Evolutionary conservation across 2,888 invertebrate species (phyloP).

Genomic region (Acanthosoma haemorrhoidale): DNA sequence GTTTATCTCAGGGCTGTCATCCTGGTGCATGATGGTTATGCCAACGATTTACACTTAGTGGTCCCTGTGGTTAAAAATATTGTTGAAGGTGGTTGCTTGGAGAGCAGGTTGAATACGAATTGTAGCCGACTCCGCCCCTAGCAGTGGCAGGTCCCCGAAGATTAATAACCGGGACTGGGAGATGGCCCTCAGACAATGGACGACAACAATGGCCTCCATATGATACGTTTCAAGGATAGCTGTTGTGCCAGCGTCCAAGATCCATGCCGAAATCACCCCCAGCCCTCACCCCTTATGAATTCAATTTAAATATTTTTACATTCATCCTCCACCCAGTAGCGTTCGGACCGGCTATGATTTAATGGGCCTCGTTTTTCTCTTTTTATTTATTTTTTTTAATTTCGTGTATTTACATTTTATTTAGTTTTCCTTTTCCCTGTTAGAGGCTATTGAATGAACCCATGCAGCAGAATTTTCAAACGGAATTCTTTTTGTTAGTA

Average conservation of each 20-base stretch:
- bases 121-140: background rate
- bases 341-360: background rate
- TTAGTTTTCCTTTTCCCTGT: background rate
- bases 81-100: no score
- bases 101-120: no score
- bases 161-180: background rate
- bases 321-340: background rate
- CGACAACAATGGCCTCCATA: background rate
- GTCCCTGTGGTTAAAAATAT: no score
- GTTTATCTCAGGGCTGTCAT: no score
- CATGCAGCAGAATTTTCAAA: no score
- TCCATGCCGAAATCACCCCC: background rate
- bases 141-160: background rate
- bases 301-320: constrained; percentile 22
- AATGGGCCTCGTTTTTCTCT: background rate
- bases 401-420: background rate
- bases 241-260: background rate
- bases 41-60: no score
- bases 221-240: background rate
- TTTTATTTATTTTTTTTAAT: background rate
- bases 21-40: no score
- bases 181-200: background rate
- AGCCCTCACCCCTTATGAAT: constrained; percentile 3
- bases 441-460: background rate
- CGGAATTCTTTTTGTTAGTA: no score